These are phyloP conservation scores for Scelioninae gen. 2 DNA, from an alignment of 2,888 invertebrate species.

Conservation along the genomic window DNA sequence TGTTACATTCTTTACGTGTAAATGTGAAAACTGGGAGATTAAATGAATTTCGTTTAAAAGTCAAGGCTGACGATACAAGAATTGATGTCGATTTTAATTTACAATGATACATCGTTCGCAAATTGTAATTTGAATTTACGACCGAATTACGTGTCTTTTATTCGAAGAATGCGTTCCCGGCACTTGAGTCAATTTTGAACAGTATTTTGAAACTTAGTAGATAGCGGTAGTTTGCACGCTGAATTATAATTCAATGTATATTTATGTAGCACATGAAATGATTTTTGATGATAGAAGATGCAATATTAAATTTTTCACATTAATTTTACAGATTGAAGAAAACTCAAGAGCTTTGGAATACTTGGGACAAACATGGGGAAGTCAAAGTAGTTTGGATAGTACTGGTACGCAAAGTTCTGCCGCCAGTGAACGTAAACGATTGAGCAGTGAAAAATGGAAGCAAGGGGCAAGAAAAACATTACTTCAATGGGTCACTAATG, in stretches of 20 bases:
- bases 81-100: conserved; percentile 25
- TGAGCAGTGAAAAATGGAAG: conserved; percentile 84
- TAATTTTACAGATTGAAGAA: conserved; percentile 90
- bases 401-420: conserved; percentile 84
- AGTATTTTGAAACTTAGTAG: conserved; percentile 11
- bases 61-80: conserved; percentile 34
- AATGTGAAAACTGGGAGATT: conserved; percentile 2
- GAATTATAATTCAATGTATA: conserved; percentile 18
- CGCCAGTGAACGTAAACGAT: conserved; percentile 75
- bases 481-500: conserved; percentile 95
- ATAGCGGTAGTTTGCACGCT: conserved; percentile 63
- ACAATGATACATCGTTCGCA: conserved; percentile 9
- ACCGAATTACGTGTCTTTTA: conserved; percentile 3
- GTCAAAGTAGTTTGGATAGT: conserved; percentile 89
- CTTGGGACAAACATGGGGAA: conserved; percentile 87
- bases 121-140: conserved; percentile 8
- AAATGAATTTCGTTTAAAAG: conserved; percentile 35
- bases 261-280: neutral
- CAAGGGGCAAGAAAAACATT: conserved; percentile 94
- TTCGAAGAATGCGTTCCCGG: neutral
- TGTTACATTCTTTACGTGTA: conserved; percentile 12
- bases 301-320: too few relatives aligned
- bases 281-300: too few relatives aligned
- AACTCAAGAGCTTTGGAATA: conserved; percentile 93
- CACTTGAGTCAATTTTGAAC: neutral